phyloP scores from a whole-genome alignment of 1,140 invertebrate species.

The Metaphire vulgaris region DNA sequence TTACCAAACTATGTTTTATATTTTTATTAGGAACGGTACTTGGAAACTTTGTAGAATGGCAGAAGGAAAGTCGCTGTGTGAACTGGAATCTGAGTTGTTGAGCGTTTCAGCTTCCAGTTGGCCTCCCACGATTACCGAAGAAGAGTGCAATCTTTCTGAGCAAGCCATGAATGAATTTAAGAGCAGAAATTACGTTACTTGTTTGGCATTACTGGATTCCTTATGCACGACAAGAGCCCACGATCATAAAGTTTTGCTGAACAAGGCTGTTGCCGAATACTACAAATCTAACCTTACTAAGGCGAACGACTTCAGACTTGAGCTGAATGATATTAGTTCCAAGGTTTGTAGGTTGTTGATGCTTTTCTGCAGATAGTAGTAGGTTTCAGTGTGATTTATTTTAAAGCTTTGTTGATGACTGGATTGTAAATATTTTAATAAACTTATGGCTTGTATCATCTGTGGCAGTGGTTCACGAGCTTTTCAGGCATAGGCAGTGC shows the following conservation, averaged over 20 bases:
- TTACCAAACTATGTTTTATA: too few relatives aligned
- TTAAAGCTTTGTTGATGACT: too few relatives aligned
- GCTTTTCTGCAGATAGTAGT: too few relatives aligned
- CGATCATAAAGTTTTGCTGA: constrained; percentile 66
- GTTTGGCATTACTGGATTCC: constrained; percentile 59
- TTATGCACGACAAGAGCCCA: constrained; percentile 57
- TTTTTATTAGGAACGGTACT: too few relatives aligned
- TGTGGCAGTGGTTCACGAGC: too few relatives aligned
- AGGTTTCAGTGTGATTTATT: too few relatives aligned
- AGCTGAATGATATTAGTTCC: constrained; percentile 59
- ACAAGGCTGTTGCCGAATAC: constrained; percentile 66
- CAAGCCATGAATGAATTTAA: constrained; percentile 58
- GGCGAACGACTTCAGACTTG: constrained; percentile 64
- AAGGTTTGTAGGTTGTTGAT: constrained; percentile 28
- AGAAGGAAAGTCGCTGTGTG: not conserved
- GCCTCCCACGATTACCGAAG: constrained; percentile 51
- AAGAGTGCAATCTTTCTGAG: constrained; percentile 57
- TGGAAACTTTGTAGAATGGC: not conserved
- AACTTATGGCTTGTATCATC: too few relatives aligned
- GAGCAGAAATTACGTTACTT: constrained; percentile 56
- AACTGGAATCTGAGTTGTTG: not conserved
- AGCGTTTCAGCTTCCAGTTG: not conserved
- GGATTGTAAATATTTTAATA: too few relatives aligned
- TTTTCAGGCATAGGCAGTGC: too few relatives aligned
- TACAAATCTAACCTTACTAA: constrained; percentile 65